Conservation (phyloP, 2,888 invertebrate species). For the Dioctria rufipes region DNA sequence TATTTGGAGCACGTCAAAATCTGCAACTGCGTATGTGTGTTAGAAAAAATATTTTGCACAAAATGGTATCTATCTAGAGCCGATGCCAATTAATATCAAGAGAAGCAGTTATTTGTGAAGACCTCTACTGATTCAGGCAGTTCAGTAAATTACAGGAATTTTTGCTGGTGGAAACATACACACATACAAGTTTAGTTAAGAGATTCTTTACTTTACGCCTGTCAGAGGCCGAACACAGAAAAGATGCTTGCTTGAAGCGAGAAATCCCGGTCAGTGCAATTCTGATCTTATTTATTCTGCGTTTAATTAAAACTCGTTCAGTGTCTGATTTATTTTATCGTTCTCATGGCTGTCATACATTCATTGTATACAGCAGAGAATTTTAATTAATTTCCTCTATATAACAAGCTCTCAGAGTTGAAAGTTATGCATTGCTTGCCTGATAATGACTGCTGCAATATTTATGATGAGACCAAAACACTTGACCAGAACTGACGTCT, state of each 20-base stretch:
- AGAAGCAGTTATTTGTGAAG: background rate
- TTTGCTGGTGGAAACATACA: background rate
- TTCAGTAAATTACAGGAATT: background rate
- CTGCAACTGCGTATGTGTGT: no score
- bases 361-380: constrained; percentile 32
- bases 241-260: background rate
- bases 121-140: background rate
- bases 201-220: background rate
- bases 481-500: background rate
- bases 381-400: constrained; percentile 43
- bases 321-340: constrained; percentile 44
- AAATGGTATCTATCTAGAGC: no score
- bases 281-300: constrained; percentile 29
- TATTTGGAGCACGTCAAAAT: no score
- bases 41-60: no score
- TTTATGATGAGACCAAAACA: constrained; percentile 18
- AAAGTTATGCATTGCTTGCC: constrained; percentile 33
- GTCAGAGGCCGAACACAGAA: background rate
- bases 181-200: background rate
- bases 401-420: constrained; percentile 44
- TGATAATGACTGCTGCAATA: constrained; percentile 48
- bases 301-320: constrained; percentile 47
- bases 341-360: constrained; percentile 3
- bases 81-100: background rate
- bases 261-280: constrained; percentile 30